Conservation (phyloP, 2,113 vertebrate species). For the Neolamprologus fasciatus region DNA sequence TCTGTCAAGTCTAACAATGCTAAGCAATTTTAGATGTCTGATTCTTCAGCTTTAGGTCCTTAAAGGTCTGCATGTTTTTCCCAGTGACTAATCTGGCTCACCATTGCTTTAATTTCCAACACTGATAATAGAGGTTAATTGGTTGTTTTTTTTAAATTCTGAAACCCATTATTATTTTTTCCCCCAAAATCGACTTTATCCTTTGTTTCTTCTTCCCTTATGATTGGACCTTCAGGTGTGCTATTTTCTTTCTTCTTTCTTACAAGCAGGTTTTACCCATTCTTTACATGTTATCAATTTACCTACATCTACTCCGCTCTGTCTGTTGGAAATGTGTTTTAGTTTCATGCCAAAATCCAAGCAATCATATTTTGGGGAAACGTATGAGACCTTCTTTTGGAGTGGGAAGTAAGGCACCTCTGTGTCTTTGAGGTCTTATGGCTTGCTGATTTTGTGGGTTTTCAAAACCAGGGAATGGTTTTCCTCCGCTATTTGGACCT, state of each 20-base stretch:
- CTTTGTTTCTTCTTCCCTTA: not conserved
- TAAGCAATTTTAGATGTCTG: not conserved
- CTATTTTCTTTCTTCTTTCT: constrained; percentile 11
- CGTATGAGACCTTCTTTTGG: constrained; percentile 67
- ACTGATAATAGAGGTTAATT: not conserved
- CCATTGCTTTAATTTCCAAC: constrained; percentile 56
- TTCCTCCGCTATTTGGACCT: constrained; percentile 42
- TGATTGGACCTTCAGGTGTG: not conserved
- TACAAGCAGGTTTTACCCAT: constrained; percentile 21
- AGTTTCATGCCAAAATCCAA: constrained; percentile 37
- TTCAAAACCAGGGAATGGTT: constrained; percentile 62
- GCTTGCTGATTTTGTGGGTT: constrained; percentile 54
- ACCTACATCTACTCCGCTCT: constrained; percentile 37
- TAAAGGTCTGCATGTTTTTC: constrained; percentile 8
- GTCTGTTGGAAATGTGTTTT: not conserved
- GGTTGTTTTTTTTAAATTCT: constrained; percentile 30
- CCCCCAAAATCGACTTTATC: not conserved
- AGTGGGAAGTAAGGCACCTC: constrained; percentile 82
- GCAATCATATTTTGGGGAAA: constrained; percentile 39
- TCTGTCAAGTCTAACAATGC: not conserved
- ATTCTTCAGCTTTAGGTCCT: constrained; percentile 31
- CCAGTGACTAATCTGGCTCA: constrained; percentile 44
- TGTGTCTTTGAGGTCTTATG: constrained; percentile 61
- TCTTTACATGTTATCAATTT: constrained; percentile 51
- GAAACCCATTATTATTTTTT: constrained; percentile 35